Evolutionary conservation across 2,888 invertebrate genomes (phyloP), one percentile per base, ranked within the genome.

Genomic region (Minunthozetes semirufus): DNA sequence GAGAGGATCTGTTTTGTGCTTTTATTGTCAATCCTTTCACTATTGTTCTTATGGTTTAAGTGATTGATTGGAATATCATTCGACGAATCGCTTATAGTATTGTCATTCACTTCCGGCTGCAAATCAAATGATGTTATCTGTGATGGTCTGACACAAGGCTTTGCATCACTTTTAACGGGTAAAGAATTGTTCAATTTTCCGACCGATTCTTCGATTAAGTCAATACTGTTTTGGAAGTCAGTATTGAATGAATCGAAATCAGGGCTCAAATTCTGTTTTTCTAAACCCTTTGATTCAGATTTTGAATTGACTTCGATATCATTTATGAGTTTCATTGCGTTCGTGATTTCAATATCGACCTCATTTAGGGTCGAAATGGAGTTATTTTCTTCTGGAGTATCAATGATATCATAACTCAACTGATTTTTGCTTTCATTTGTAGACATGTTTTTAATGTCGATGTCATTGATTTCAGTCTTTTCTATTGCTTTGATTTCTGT

Each of bases 291-390:
- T n/a, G 19, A 42, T 6, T 68, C 6, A 8, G 42, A 42, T 38
- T 42, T 68, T 46, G 68, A 42, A 22, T 68, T 17, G 19, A 19
- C 15, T 68, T 68, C 68, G 22, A 68, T 68, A 42, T 46, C 46
- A 68, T 22, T 68, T 5, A 68, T 68, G n/a, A 68, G 68, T 68
- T 46, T 68, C 42, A 68, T 13, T 33, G 68, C 68, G 22, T 68
- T 68, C 6, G n/a, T 11, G 19, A 68, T 46, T 22, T 68, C 68
- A 6, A 42, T 46, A 42, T 68, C 38, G 8, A 68, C 68, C 38
- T 68, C 68, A 68, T 68, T 46, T 46, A 68, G 22, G 6, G 42
- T 68, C 17, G 17, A 13, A 11, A 27, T 63, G 9, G 63, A 33
- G 27, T 61, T 61, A 38, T 33, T 59, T 27, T 27, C 27, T 8